Evolutionary conservation across 92 coral and sea anemone species (phyloP), one percentile per base, ranked within the genome.

Genomic region (Desmophyllum pertusum): DNA sequence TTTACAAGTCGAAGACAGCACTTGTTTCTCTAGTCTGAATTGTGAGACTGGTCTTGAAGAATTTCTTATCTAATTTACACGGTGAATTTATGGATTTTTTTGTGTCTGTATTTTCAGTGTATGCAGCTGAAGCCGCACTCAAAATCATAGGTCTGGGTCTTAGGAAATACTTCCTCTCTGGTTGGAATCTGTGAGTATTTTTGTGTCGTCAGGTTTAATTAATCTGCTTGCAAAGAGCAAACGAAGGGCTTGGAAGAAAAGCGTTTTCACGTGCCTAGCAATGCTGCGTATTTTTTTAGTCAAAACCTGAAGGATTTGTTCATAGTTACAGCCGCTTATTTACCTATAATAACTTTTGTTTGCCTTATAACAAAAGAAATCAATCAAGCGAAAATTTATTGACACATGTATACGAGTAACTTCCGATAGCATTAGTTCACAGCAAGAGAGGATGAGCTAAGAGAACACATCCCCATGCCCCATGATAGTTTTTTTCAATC

Each of bases 181-280:
- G 93, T 10, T 95, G 95, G 95, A 95, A 95, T 55, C 53, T 92
- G 98, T 95, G 83, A 88, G 98, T 67, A 64, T 52, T 59, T 48
- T 59, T 59, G n/a, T 59, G 65, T 4, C 65, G 30, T 59, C 27
- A 15, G 17, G 65, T 25, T 25, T 10, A 59, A 10, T 25, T 59
- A 6, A 27, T 59, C 33, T 59, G 65, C 10, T 59, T 59, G 65
- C 10, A 27, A n/a, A n/a, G n/a, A 25, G 3, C 10, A 10, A 10
- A 33, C 11, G 5, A 6, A 57, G 25, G 33, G n/a, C 14, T 25
- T 57, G 64, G 33, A n/a, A n/a, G n/a, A n/a, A n/a, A n/a, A n/a
- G n/a, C n/a, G n/a, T n/a, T n/a, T n/a, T n/a, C n/a, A n/a, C n/a
- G n/a, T n/a, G n/a, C n/a, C n/a, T n/a, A n/a, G n/a, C n/a, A n/a